Evolutionary conservation across 64 coral and sea anemone species (phyloP).

Genomic region (Porites australiensis): DNA sequence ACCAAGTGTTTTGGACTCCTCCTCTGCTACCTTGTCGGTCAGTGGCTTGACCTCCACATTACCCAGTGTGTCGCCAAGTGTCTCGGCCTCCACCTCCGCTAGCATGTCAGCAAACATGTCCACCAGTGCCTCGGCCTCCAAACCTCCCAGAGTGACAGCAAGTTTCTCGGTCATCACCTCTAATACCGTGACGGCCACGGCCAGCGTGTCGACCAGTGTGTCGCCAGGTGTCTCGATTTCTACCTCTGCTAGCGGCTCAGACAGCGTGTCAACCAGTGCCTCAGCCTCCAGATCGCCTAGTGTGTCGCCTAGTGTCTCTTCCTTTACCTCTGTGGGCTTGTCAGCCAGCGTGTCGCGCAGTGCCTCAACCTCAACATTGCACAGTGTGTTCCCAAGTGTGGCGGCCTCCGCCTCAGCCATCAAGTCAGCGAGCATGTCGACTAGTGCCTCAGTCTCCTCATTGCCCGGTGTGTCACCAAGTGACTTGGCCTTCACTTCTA

Average conservation of each 20-base stretch:
- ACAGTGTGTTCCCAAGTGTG: no score
- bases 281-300: no score
- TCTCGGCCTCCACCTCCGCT: not conserved
- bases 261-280: no score
- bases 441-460: no score
- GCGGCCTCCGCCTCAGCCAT: not conserved
- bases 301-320: no score
- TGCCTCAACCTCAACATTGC: no score
- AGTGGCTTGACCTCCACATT: not conserved
- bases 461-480: no score
- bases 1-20: not conserved
- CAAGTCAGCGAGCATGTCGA: not conserved
- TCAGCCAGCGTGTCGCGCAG: not conserved
- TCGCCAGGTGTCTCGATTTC: no score
- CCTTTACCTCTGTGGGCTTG: not conserved
- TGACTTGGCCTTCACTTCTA: no score
- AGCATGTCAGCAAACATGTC: no score
- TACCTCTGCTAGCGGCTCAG: no score
- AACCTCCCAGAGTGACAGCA: not conserved
- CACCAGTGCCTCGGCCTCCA: no score
- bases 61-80: not conserved
- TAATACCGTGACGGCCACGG: not conserved
- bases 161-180: not conserved
- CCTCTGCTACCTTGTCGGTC: not conserved
- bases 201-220: not conserved